Percentiles rank a stretch among this genome's conserved stretches.
Evolutionary conservation across 2,797 vertebrate genomes (phyloP).

Genomic region (Anableps anableps): DNA sequence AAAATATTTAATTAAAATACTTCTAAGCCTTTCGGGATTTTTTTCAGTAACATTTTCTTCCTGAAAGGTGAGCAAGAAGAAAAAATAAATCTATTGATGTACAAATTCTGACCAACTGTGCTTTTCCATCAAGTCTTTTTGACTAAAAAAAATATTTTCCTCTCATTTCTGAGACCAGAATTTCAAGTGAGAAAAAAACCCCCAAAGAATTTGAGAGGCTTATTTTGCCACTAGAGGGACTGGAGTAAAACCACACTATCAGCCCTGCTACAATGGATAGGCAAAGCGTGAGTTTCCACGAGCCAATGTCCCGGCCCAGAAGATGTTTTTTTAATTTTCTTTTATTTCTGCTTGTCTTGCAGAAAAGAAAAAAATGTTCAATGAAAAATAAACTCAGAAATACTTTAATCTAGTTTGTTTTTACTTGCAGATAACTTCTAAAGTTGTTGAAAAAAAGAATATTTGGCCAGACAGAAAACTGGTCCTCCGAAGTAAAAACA

Average conservation of each 20-base stretch:
- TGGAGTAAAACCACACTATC: not conserved
- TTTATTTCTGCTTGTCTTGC: too few relatives aligned
- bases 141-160: not conserved
- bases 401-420: too few relatives aligned
- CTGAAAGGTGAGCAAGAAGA: too few relatives aligned
- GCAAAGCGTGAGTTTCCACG: not conserved
- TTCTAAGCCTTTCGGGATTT: too few relatives aligned
- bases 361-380: not conserved
- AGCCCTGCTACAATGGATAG: not conserved
- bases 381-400: not conserved
- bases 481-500: not conserved
- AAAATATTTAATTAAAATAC: too few relatives aligned
- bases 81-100: too few relatives aligned
- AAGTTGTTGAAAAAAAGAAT: not conserved
- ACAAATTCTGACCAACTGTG: too few relatives aligned
- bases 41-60: too few relatives aligned
- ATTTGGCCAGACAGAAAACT: too few relatives aligned
- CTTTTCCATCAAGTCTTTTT: not conserved
- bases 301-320: too few relatives aligned
- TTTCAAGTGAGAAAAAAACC: not conserved
- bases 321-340: too few relatives aligned
- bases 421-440: not conserved
- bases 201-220: not conserved
- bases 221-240: not conserved
- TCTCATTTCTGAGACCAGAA: not conserved